phyloP scores from a whole-genome alignment of 1,140 invertebrate species.

The Leptinotarsa texana region DNA sequence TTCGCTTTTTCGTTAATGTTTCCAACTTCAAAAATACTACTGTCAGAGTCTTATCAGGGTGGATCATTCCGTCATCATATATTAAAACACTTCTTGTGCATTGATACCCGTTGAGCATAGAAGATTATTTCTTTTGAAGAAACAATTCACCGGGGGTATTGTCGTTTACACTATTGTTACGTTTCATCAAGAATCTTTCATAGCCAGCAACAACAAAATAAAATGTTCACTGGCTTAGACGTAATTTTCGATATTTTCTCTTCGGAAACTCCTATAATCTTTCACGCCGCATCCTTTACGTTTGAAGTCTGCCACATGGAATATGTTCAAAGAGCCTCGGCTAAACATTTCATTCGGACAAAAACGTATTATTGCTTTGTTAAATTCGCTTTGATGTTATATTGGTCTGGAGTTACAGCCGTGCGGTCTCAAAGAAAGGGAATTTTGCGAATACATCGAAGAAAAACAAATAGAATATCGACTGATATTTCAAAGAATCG shows the following conservation, averaged over 20 bases:
- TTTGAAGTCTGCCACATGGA: constrained; percentile 5
- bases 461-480: constrained; percentile 3
- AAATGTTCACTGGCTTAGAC: too few relatives aligned
- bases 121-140: too few relatives aligned
- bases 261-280: background rate
- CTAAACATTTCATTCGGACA: constrained; percentile 8
- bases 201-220: too few relatives aligned
- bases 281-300: background rate
- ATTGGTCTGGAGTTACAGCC: background rate
- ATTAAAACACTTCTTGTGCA: too few relatives aligned
- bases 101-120: too few relatives aligned
- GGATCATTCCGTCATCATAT: too few relatives aligned
- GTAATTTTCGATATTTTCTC: background rate
- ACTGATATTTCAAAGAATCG: background rate
- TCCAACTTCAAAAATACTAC: too few relatives aligned
- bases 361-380: constrained; percentile 8
- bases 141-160: too few relatives aligned
- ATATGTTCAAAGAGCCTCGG: background rate
- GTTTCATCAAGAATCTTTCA: too few relatives aligned
- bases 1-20: too few relatives aligned
- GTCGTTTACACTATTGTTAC: too few relatives aligned
- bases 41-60: too few relatives aligned
- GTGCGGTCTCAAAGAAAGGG: background rate
- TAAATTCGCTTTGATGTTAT: constrained; percentile 4
- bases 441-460: background rate